Percentiles rank a stretch among this genome's conserved stretches.
These are phyloP conservation scores for Hippocampus abdominalis DNA, from an alignment of 2,113 vertebrate species.

Conservation along the genomic window DNA sequence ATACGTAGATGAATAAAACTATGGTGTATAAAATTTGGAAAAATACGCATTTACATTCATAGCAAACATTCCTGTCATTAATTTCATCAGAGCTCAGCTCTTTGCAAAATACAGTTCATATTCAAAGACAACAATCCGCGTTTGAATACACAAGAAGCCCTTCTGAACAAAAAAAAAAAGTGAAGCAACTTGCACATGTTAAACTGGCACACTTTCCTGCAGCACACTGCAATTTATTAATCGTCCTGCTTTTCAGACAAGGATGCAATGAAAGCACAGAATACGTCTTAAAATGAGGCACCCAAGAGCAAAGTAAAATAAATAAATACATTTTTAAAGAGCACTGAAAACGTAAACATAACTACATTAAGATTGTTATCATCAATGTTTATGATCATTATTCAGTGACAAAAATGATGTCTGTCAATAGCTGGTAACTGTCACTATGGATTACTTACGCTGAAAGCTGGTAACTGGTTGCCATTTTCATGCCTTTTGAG, in stretches of 20 bases:
- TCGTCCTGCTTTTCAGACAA: conserved; percentile 19
- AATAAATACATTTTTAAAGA: neutral
- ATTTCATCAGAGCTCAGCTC: conserved; percentile 54
- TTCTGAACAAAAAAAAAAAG: conserved; percentile 42
- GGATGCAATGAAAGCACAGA: conserved; percentile 27
- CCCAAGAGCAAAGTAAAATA: conserved; percentile 38
- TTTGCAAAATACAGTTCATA: conserved; percentile 64
- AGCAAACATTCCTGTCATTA: conserved; percentile 66
- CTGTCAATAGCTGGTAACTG: conserved; percentile 33
- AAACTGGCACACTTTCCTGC: conserved; percentile 32
- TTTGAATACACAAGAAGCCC: conserved; percentile 62
- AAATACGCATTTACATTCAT: conserved; percentile 74
- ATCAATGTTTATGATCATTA: conserved; percentile 17
- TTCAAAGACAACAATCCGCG: conserved; percentile 57
- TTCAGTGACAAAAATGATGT: conserved; percentile 28
- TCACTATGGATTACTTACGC: conserved; percentile 35
- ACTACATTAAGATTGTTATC: conserved; percentile 49
- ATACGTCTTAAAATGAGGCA: conserved; percentile 43
- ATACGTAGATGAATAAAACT: conserved; percentile 68
- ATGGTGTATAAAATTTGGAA: conserved; percentile 71
- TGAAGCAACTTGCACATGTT: conserved; percentile 38
- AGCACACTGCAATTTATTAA: conserved; percentile 25
- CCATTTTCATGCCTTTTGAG: conserved; percentile 30
- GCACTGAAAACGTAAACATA: conserved; percentile 29
- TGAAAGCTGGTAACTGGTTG: conserved; percentile 32